phyloP scores from a whole-genome alignment of 2,113 vertebrate genomes.

The Nesospiza acunhae region DNA sequence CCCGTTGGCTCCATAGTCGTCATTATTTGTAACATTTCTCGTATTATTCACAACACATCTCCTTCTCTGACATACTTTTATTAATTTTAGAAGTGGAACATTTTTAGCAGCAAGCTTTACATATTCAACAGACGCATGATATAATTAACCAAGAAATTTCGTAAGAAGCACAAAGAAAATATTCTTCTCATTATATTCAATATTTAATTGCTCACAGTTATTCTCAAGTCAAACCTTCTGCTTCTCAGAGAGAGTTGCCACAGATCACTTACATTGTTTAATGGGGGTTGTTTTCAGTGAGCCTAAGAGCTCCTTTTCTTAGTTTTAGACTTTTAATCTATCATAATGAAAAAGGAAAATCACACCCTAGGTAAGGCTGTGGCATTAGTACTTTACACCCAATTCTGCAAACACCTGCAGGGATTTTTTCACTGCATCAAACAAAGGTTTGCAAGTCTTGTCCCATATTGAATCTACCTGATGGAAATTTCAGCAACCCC shows the following conservation, averaged over 20 bases:
- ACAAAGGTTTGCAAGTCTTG: neutral
- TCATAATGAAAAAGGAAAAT: neutral
- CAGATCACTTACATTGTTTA: neutral
- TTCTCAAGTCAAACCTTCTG: slow-evolving; percentile 3
- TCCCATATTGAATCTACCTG: neutral
- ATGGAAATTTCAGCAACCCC: neutral
- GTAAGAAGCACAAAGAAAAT: slow-evolving; percentile 25
- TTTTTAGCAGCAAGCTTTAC: slow-evolving; percentile 29
- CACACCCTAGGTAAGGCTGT: neutral
- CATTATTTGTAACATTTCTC: slow-evolving; percentile 46
- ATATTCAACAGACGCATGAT: slow-evolving; percentile 21
- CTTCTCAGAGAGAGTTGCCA: neutral
- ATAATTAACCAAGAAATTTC: slow-evolving; percentile 40
- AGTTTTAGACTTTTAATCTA: neutral
- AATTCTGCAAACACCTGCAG: neutral
- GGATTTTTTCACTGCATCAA: neutral
- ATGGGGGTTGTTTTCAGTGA: neutral
- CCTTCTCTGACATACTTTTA: slow-evolving; percentile 28
- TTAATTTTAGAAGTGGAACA: slow-evolving; percentile 34
- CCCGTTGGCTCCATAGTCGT: neutral
- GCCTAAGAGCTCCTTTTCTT: neutral
- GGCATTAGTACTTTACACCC: neutral
- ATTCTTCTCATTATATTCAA: slow-evolving; percentile 2
- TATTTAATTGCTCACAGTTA: slow-evolving; percentile 27
- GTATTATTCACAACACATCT: slow-evolving; percentile 37